These are phyloP conservation scores for Cichlasoma orientale DNA, from an alignment of 2,797 vertebrate genomes.

Conservation along the genomic window DNA sequence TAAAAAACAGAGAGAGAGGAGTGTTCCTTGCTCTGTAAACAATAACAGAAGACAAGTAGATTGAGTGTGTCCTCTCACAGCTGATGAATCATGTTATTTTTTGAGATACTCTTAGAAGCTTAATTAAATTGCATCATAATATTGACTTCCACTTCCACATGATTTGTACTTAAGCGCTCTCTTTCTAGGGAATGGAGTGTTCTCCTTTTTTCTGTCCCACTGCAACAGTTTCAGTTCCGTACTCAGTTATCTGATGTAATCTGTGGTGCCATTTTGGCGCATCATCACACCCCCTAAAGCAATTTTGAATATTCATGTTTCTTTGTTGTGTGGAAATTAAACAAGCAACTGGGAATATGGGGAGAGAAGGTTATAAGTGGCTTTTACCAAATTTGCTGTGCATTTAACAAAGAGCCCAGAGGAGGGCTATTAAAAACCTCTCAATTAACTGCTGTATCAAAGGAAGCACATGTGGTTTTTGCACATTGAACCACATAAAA, in stretches of 20 bases:
- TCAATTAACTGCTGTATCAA: slow-evolving; percentile 42
- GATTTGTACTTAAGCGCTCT: too few relatives aligned
- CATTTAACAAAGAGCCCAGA: slow-evolving; percentile 32
- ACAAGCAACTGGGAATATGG: neutral
- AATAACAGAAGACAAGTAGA: too few relatives aligned
- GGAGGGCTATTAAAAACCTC: slow-evolving; percentile 36
- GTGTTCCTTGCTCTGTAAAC: too few relatives aligned
- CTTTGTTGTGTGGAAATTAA: slow-evolving; percentile 40
- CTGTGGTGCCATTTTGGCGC: slow-evolving; percentile 22
- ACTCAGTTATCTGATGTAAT: slow-evolving; percentile 37
- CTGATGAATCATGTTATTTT: too few relatives aligned
- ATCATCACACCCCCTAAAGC: slow-evolving; percentile 23
- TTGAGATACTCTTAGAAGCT: too few relatives aligned
- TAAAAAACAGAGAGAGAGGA: too few relatives aligned
- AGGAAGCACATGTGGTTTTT: slow-evolving; percentile 1
- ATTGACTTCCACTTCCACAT: too few relatives aligned
- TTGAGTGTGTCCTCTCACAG: too few relatives aligned
- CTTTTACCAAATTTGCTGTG: slow-evolving; percentile 34
- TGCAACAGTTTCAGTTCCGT: neutral
- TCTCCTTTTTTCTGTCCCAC: too few relatives aligned
- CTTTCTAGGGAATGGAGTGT: too few relatives aligned
- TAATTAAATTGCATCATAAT: too few relatives aligned
- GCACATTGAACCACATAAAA: neutral
- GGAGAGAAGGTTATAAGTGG: neutral
- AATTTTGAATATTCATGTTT: slow-evolving; percentile 52